These are phyloP conservation scores for Rhingia rostrata DNA, from an alignment of 2,888 invertebrate genomes.

Conservation along the genomic window DNA sequence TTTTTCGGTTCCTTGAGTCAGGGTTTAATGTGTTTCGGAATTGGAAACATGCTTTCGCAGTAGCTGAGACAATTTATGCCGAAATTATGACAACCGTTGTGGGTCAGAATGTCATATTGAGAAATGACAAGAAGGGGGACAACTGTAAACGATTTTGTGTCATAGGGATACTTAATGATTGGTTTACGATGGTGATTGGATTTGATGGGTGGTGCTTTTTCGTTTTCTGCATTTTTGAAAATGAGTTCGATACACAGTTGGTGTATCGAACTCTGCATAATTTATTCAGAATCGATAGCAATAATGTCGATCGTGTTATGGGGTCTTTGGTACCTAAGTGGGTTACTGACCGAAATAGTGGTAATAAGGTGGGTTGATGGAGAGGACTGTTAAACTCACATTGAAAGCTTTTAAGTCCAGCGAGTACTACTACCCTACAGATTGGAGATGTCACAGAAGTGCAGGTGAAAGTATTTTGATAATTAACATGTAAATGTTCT, in stretches of 20 bases:
- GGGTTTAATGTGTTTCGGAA: slow-evolving; percentile 37
- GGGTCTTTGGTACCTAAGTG: no score
- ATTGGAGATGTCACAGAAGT: no score
- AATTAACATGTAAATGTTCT: no score
- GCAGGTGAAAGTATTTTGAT: no score
- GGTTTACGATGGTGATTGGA: slow-evolving; percentile 55
- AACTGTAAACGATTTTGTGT: slow-evolving; percentile 1
- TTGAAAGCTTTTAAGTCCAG: no score
- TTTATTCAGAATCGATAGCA: no score
- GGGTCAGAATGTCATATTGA: slow-evolving; percentile 68
- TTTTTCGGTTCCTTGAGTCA: slow-evolving; percentile 35
- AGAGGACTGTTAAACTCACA: no score
- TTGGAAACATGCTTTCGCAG: slow-evolving; percentile 63
- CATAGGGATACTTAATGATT: slow-evolving; percentile 36
- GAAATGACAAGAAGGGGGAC: slow-evolving; percentile 29
- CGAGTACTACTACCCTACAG: no score
- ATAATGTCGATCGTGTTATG: no score
- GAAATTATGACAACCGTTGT: slow-evolving; percentile 61
- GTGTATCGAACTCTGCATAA: not conserved
- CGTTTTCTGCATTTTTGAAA: slow-evolving; percentile 17
- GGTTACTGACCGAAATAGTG: no score
- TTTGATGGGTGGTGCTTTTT: slow-evolving; percentile 35
- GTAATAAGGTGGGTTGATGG: no score
- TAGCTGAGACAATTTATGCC: slow-evolving; percentile 68
- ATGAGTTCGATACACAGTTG: not conserved